Conservation (phyloP, 1,140 invertebrate species). For the Sarcophaga bullata region DNA sequence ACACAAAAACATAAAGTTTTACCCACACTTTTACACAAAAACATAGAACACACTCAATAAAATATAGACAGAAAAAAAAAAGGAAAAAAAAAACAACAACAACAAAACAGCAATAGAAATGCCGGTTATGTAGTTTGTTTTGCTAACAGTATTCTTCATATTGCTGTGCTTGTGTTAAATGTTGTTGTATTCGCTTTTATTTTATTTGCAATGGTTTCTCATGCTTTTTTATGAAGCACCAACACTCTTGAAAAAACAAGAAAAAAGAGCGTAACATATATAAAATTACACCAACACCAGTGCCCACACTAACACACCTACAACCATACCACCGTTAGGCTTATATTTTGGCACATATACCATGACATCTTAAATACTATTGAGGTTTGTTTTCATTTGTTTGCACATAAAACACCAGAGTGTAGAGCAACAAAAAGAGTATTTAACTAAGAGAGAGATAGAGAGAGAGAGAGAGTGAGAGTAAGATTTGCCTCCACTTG, state of each 20-base stretch:
- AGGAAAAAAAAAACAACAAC: background rate
- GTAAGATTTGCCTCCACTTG: background rate
- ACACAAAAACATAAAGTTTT: no score
- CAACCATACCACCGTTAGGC: background rate
- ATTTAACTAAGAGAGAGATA: background rate
- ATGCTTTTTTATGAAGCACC: no score
- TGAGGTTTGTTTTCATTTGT: no score
- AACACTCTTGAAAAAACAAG: background rate
- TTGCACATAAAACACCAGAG: no score
- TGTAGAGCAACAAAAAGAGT: no score
- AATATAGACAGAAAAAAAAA: background rate
- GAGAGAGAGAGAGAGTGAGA: background rate
- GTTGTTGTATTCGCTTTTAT: no score
- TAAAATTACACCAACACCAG: background rate
- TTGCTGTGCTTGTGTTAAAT: background rate
- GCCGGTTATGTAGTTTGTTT: constrained; percentile 36
- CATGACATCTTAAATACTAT: no score
- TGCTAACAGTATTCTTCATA: constrained; percentile 12
- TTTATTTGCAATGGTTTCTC: no score
- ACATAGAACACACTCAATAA: no score
- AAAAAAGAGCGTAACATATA: no score
- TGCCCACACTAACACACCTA: background rate
- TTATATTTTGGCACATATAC: no score
- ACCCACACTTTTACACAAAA: no score
- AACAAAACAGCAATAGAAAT: constrained; percentile 8